A percentile compares a stretch with the other conserved stretches of the same genome.
Evolutionary conservation across 2,113 vertebrate species (phyloP).

Genomic region (Drymodes brunneopygia): DNA sequence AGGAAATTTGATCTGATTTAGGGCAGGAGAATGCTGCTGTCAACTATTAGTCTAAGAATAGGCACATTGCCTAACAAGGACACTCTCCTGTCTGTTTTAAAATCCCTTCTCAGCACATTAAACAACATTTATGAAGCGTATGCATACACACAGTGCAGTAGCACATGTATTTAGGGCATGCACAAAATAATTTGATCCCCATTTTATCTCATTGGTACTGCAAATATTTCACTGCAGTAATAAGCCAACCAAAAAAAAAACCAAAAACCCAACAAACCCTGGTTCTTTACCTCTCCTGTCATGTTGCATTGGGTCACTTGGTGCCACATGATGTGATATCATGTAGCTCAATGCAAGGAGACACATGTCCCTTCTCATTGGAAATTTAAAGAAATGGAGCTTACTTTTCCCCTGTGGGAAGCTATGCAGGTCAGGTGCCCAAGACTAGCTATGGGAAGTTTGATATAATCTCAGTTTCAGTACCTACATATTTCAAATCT

Average conservation of each 20-base stretch:
- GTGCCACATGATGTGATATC: constrained; percentile 70
- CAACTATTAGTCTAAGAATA: constrained; percentile 51
- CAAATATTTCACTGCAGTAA: neutral
- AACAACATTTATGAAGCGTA: neutral
- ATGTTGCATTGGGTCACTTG: constrained; percentile 65
- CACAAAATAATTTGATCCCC: neutral
- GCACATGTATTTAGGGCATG: neutral
- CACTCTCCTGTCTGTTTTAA: neutral
- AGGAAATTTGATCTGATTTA: constrained; percentile 29
- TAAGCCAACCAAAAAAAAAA: neutral
- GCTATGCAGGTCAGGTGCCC: constrained; percentile 70
- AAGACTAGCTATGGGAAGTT: constrained; percentile 62
- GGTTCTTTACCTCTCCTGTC: constrained; percentile 72
- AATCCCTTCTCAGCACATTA: neutral
- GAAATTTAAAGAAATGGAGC: constrained; percentile 63
- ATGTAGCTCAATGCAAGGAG: constrained; percentile 74
- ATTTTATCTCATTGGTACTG: neutral
- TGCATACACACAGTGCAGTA: neutral
- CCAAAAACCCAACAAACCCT: neutral
- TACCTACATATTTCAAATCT: constrained; percentile 57
- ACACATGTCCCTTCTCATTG: constrained; percentile 82
- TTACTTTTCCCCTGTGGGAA: constrained; percentile 73
- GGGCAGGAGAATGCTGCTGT: constrained; percentile 7
- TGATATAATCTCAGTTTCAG: constrained; percentile 63
- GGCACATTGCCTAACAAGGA: neutral